Evolutionary conservation across 2,797 vertebrate species (phyloP), one percentile per base, ranked within the genome.

Genomic region (Myotis vivesi): DNA sequence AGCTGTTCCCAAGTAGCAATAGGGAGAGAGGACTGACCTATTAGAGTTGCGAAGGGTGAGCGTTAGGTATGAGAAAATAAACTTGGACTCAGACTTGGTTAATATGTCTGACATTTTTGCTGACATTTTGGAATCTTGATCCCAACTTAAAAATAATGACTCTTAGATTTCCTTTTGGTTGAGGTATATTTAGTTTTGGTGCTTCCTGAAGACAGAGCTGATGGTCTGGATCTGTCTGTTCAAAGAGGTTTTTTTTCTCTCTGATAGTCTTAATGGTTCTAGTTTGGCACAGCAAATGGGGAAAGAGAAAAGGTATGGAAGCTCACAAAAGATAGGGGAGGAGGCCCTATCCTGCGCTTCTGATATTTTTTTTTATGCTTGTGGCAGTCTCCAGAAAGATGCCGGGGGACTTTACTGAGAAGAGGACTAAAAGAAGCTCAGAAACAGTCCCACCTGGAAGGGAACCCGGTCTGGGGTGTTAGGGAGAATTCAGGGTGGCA

Each of bases 51-150:
- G 57, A 19, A 59, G 55, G 53, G 20, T 57, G 30, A 86, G 19
- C 57, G 12, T n/a, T 51, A 59, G 17, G 19, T 36, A n/a, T 57
- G 73, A 49, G 55, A 95, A 73, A 53, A 51, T n/a, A 28, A 82
- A 72, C 64, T 17, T 55, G 22, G 33, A 23, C 25, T 55, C 5
- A 17, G 66, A 71, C 41, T 46, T 46, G 22, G 44, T 57, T 79
- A 66, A 72, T 11, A 8, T 22, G 0, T 28, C 1, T 8, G 51
- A 36, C 36, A 8, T 13, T 87, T 84, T 88, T 57, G 38, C 46
- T 72, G 72, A 76, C 36, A 10, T 93, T 59, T 79, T 94, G 83
- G 38, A 75, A n/a, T 93, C 51, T 73, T 84, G 80, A 49, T 73
- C 25, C 46, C 81, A 55, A 28, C 19, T 80, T 77, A 20, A 46